phyloP scores from a whole-genome alignment of 1,140 invertebrate species.

The Potamilus streckersoni region DNA sequence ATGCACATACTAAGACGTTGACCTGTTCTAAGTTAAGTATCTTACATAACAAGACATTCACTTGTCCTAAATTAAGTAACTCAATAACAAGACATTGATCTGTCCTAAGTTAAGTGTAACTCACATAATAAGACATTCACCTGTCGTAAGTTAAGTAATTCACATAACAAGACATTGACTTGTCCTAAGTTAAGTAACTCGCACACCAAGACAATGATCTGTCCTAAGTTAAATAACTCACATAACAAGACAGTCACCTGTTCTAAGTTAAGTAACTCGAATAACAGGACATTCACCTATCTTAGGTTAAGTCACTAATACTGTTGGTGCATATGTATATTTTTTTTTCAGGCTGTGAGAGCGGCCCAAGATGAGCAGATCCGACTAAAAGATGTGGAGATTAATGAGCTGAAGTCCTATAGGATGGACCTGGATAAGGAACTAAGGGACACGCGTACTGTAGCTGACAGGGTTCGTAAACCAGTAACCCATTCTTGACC shows the following conservation, averaged over 20 bases:
- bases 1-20: too few relatives aligned
- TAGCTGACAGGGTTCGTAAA: constrained; percentile 55
- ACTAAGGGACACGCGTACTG: constrained; percentile 51
- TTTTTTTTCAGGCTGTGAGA: constrained; percentile 53
- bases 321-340: constrained; percentile 1
- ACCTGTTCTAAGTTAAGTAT: too few relatives aligned
- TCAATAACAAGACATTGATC: neutral
- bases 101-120: neutral
- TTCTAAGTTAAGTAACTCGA: too few relatives aligned
- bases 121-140: too few relatives aligned
- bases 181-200: too few relatives aligned
- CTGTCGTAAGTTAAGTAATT: too few relatives aligned
- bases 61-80: too few relatives aligned
- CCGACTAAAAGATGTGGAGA: constrained; percentile 61
- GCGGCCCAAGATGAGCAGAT: constrained; percentile 66
- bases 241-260: too few relatives aligned
- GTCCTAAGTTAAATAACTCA: neutral
- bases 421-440: constrained; percentile 62
- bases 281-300: neutral
- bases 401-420: constrained; percentile 62
- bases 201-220: neutral
- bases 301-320: neutral
- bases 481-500: neutral
- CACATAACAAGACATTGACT: too few relatives aligned
- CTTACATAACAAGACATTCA: too few relatives aligned